These are phyloP conservation scores for Stenopsyche tienmushanensis DNA, from an alignment of 1,140 invertebrate genomes.

Conservation along the genomic window DNA sequence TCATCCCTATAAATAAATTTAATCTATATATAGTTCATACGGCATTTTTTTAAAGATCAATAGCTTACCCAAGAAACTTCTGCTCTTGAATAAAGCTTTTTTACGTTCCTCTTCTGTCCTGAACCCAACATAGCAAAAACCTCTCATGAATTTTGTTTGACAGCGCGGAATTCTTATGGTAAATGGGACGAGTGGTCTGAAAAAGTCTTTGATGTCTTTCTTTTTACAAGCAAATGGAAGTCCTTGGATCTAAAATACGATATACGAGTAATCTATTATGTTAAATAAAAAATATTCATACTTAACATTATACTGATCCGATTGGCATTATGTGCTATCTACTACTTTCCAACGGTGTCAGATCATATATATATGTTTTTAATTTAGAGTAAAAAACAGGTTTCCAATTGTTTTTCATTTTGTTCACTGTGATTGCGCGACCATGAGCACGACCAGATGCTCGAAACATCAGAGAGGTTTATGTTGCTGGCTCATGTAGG, in stretches of 20 bases:
- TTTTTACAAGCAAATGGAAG: constrained; percentile 73
- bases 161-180: constrained; percentile 73
- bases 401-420: too few relatives aligned
- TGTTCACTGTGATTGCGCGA: too few relatives aligned
- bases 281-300: not conserved
- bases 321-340: too few relatives aligned
- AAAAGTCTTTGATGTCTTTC: constrained; percentile 81
- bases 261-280: too few relatives aligned
- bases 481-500: too few relatives aligned
- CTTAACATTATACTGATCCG: too few relatives aligned
- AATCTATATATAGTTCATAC: not conserved
- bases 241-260: constrained; percentile 58
- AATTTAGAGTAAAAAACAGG: too few relatives aligned
- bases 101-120: constrained; percentile 78
- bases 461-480: too few relatives aligned
- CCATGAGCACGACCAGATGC: too few relatives aligned
- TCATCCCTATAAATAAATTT: too few relatives aligned
- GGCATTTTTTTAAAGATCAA: not conserved
- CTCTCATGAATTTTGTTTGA: constrained; percentile 64
- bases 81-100: constrained; percentile 82
- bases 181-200: constrained; percentile 74
- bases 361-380: too few relatives aligned
- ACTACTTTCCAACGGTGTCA: too few relatives aligned
- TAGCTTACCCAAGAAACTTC: constrained; percentile 81
- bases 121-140: constrained; percentile 91